These are phyloP conservation scores for Drymodes brunneopygia DNA, from an alignment of 2,113 vertebrate genomes.

Conservation along the genomic window DNA sequence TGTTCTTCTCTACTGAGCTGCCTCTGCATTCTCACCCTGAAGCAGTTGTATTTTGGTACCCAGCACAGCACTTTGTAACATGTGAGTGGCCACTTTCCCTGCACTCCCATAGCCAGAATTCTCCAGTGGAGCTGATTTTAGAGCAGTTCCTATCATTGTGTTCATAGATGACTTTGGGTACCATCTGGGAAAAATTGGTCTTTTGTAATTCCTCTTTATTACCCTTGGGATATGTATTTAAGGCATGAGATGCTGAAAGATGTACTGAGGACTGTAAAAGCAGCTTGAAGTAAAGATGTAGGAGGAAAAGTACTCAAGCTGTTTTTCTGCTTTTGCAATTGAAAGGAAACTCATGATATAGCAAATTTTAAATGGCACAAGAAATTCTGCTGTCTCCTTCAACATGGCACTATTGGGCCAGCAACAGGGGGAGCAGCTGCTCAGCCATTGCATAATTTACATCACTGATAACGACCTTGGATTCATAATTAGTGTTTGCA, in stretches of 20 bases:
- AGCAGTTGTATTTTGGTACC: not conserved
- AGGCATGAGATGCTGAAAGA: conserved; percentile 41
- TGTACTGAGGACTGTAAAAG: conserved; percentile 39
- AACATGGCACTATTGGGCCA: conserved; percentile 47
- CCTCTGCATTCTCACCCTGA: not conserved
- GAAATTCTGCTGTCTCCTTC: conserved; percentile 51
- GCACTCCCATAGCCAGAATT: not conserved
- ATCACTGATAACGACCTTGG: not conserved
- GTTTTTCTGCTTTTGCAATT: conserved; percentile 62
- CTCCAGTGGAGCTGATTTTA: not conserved
- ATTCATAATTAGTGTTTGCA: conserved; percentile 29
- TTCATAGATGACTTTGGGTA: conserved; percentile 5
- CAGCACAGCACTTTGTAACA: not conserved
- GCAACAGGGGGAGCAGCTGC: conserved; percentile 53
- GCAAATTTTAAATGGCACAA: conserved; percentile 52
- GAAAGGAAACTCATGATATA: conserved; percentile 58
- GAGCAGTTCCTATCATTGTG: not conserved
- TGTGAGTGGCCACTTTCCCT: not conserved
- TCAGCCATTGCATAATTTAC: conserved; percentile 41
- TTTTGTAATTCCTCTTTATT: conserved; percentile 37
- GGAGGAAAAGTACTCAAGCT: conserved; percentile 65
- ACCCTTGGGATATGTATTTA: conserved; percentile 22
- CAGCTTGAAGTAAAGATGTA: conserved; percentile 57
- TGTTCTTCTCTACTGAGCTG: not conserved
- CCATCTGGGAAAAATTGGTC: conserved; percentile 15